Percentiles rank a stretch among this genome's conserved stretches.
Evolutionary conservation across 2,797 vertebrate species (phyloP).

Genomic region (Xenopus petersii): DNA sequence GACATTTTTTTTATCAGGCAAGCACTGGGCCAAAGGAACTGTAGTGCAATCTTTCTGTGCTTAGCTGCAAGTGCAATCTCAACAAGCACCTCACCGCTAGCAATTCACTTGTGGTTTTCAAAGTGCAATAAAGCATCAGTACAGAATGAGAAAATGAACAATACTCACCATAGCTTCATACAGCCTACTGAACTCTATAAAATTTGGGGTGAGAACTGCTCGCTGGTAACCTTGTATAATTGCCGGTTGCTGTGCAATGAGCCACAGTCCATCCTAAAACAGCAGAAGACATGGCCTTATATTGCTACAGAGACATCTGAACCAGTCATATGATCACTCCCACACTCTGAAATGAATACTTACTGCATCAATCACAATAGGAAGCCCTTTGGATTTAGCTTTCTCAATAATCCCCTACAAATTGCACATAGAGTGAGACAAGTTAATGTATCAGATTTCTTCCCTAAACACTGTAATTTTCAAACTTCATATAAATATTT

Average conservation of each 20-base stretch:
- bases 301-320: too few species aligned
- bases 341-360: conserved; percentile 60
- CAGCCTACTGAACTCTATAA: conserved; percentile 88
- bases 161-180: conserved; percentile 87
- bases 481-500: too few species aligned
- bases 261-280: conserved; percentile 91
- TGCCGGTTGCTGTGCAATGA: conserved; percentile 85
- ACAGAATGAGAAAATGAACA: not conserved
- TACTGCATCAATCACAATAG: conserved; percentile 92
- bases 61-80: too few species aligned
- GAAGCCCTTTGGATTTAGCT: conserved; percentile 83
- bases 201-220: conserved; percentile 92
- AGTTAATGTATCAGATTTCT: too few species aligned
- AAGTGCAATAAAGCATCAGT: too few species aligned
- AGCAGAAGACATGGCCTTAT: conserved; percentile 15
- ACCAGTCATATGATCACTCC: too few species aligned
- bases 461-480: too few species aligned
- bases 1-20: too few species aligned
- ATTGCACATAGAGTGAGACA: not conserved
- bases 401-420: conserved; percentile 88
- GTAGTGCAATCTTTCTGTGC: too few species aligned
- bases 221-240: conserved; percentile 88
- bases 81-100: too few species aligned
- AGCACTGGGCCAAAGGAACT: too few species aligned
- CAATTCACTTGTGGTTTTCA: too few species aligned